These are phyloP conservation scores for Daphoenositta chrysoptera DNA, from an alignment of 2,113 vertebrate genomes.

Conservation along the genomic window DNA sequence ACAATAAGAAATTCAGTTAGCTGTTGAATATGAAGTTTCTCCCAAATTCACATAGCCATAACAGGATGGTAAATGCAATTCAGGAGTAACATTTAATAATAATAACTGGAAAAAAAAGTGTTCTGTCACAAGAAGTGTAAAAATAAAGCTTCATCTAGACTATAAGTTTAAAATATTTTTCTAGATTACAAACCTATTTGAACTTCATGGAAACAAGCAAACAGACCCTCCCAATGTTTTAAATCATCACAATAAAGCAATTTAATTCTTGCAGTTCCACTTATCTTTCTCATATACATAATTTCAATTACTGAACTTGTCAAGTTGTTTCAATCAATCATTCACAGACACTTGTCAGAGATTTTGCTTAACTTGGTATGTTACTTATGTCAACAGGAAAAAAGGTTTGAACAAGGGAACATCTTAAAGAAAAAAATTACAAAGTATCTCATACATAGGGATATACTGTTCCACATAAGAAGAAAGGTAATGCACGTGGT, in stretches of 20 bases:
- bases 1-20: not conserved
- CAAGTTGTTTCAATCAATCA: not conserved
- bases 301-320: not conserved
- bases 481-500: not conserved
- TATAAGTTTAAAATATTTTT: not conserved
- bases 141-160: not conserved
- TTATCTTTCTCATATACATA: not conserved
- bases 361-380: not conserved
- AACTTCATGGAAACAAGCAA: not conserved
- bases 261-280: not conserved
- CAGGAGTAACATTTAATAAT: not conserved
- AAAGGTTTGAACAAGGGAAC: not conserved
- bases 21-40: not conserved
- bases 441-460: not conserved
- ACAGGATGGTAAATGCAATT: not conserved
- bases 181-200: not conserved
- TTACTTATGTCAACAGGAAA: not conserved
- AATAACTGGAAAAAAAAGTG: not conserved
- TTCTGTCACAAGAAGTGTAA: not conserved
- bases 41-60: not conserved
- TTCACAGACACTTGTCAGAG: not conserved
- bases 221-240: not conserved
- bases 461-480: not conserved
- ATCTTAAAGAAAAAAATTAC: fast-evolving
- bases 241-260: not conserved